These are phyloP conservation scores for Pseudocheirus occidentalis DNA, from an alignment of 2,797 vertebrate species.

Conservation along the genomic window DNA sequence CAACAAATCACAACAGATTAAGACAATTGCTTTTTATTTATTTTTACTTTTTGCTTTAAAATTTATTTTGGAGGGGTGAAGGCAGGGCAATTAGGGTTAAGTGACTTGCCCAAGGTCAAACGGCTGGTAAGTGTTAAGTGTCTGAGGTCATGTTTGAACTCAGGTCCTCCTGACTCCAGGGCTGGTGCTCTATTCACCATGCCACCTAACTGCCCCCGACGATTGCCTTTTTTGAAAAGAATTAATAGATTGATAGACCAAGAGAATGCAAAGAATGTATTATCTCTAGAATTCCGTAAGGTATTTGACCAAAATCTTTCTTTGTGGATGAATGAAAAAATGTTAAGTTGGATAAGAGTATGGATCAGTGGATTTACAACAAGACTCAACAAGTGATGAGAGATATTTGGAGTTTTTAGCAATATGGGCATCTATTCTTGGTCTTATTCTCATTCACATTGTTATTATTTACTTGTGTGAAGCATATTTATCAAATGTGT, in stretches of 20 bases:
- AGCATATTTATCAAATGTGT: not conserved
- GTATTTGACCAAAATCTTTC: not conserved
- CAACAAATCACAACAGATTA: not conserved
- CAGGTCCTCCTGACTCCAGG: too few species aligned
- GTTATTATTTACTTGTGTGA: not conserved
- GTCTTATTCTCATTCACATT: not conserved
- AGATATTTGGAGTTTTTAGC: not conserved
- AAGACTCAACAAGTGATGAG: not conserved
- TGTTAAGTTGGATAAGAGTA: not conserved
- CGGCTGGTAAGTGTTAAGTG: too few species aligned
- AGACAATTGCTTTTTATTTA: not conserved
- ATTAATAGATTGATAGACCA: not conserved
- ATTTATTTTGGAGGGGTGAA: too few species aligned
- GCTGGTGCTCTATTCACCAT: too few species aligned
- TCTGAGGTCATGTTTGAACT: too few species aligned
- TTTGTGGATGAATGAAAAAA: not conserved
- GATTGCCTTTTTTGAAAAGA: not conserved
- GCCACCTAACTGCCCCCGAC: not conserved
- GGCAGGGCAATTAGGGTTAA: too few species aligned
- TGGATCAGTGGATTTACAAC: not conserved
- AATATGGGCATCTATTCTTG: not conserved
- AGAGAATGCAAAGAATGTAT: not conserved
- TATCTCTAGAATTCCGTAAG: not conserved
- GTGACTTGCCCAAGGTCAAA: too few species aligned
- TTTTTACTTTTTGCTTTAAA: too few species aligned